Evolutionary conservation across 2,797 vertebrate species (phyloP).

Genomic region (Gymnopithys bicolor): DNA sequence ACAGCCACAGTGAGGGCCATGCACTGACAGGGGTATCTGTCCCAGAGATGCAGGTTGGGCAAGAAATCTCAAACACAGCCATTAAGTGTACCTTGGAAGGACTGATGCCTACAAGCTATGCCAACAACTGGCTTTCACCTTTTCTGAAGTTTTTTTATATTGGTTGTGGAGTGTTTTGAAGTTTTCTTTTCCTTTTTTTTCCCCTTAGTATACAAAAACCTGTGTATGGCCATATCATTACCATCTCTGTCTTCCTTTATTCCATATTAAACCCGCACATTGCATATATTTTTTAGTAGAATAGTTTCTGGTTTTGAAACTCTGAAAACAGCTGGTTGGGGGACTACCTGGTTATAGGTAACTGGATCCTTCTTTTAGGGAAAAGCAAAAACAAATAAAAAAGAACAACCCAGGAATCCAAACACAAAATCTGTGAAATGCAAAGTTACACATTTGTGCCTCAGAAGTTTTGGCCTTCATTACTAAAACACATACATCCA

Average conservation of each 20-base stretch:
- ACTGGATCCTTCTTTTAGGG: not conserved
- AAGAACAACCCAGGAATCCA: not conserved
- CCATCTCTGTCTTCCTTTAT: not conserved
- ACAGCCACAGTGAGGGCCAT: not conserved
- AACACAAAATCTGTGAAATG: not conserved
- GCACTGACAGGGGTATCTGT: not conserved
- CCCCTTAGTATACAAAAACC: not conserved
- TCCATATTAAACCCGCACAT: not conserved
- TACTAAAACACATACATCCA: not conserved
- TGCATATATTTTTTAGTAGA: not conserved
- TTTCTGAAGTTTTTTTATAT: not conserved
- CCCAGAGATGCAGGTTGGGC: not conserved
- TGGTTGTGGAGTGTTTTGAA: not conserved
- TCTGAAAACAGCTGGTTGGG: not conserved
- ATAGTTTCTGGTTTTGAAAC: not conserved
- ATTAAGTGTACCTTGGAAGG: not conserved
- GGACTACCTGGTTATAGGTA: not conserved
- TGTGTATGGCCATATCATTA: accelerated
- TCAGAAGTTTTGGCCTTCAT: not conserved
- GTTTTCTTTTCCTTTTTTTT: not conserved
- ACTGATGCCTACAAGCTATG: not conserved
- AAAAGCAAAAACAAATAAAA: not conserved
- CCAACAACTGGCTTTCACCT: not conserved
- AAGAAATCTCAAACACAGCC: not conserved
- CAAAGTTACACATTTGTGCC: not conserved